Evolutionary conservation across 2,797 vertebrate genomes (phyloP), one percentile per base, ranked within the genome.

Genomic region (Synaphobranchus kaupii): DNA sequence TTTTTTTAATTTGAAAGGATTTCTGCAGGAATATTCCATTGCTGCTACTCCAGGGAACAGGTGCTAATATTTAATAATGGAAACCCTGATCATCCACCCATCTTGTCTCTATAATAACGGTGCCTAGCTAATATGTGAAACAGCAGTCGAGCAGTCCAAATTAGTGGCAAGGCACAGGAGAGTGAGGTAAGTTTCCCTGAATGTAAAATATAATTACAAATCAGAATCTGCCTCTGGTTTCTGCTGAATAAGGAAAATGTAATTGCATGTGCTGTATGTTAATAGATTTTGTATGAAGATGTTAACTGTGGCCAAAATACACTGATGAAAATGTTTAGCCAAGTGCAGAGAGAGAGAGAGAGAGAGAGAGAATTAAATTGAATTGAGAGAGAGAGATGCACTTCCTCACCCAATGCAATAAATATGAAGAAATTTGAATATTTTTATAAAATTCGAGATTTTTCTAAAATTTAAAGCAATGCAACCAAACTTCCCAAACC

Each of bases 121-220:
- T 92, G 91, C 92, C 92, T 94, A 92, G 93, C 94, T 89, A 56
- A 95, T 85, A 90, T 88, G 85, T 84, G 86, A 82, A 88, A 93
- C 93, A 90, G 76, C 48, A 91, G 93, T 93, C 92, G 93, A 90
- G 92, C 90, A 90, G 93, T 94, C 94, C 95, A 95, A 95, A 96
- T 96, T 96, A 96, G 94, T 93, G 92, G 90, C 90, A 50, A 89
- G 90, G 93, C 94, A 93, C 92, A 89, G 89, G 93, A 90, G 92
- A 93, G 92, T 91, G 86, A 68, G 90, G 85, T 91, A 86, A 80
- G 84, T 93, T 92, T 92, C 92, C 90, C 91, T 92, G 92, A 92
- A 94, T 94, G 94, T 94, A 94, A 95, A 96, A 95, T 94, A 93
- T 95, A 96, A 96, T 96, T 96, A 95, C 94, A 87, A 92, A 95